Base-by-base conservation (phyloP, 2,797 vertebrate genomes). In the Cynopterus sphinx region DNA sequence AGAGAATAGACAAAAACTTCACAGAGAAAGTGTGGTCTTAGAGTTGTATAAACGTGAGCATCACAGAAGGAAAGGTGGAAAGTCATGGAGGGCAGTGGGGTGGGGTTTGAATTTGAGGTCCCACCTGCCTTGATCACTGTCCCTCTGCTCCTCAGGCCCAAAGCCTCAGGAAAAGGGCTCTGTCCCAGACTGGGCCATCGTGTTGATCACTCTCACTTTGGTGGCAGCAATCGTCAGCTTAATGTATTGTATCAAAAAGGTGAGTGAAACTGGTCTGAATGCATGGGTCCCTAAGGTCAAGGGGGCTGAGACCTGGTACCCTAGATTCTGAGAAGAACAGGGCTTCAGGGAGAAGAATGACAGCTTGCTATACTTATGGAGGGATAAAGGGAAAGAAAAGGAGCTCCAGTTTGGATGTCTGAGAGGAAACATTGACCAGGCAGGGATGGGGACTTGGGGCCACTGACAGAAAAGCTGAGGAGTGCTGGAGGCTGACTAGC, bases 141-240 rank as follows among this genome's bases (percentile, higher is more conserved):
- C 43, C 21, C 26, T 31, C 49, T 86, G 75, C 1, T 59, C 61
- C 75, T 22, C 49, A 96, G 84, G 33, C 46, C 71, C 0, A 0
- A 84, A 73, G 36, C 36, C 95, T 68, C 94, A 68, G 61, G 43
- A 70, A 10, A 90, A 84, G 17, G 65, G 22, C n/a, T 79, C 85
- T 26, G 28, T 97, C 24, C 57, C 73, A 2, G 92, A 68, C 28
- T 88, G 87, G 94, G 93, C 84, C 87, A 79, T 93, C 0, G n/a
- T 95, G 41, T 26, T 95, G 78, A n/a, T 90, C 87, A 59, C 84
- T 19, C 68, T 95, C 6, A 39, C 70, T 5, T 70, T 85, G 61
- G 90, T 57, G 61, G 73, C 71, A 17, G 82, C 55, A 0, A 26
- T 67, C 5, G 12, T 49, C 31, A 49, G 31, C 24, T 33, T 94